Base-by-base conservation (phyloP, 2,888 invertebrate species). In the Notodonta ziczac region DNA sequence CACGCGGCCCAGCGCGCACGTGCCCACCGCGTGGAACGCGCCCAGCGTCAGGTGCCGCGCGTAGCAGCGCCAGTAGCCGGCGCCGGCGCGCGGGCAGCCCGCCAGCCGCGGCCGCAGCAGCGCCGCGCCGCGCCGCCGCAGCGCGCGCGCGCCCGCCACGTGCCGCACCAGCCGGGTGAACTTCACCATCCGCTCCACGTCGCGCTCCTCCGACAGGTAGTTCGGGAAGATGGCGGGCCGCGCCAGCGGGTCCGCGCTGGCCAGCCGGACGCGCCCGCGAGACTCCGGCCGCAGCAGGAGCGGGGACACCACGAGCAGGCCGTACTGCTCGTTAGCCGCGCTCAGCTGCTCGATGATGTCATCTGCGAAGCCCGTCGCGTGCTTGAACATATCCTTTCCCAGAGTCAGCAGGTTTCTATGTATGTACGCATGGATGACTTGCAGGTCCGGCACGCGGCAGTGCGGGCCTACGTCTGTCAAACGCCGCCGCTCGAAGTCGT, bases 31-130 rank as follows among this genome's bases (percentile, higher is more conserved):
- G 70, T 90, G 90, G 70, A 73, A 83, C 60, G 78, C 83, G 32
- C 85, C 67, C 56, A 72, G 74, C 61, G 89, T 87, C 85, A 89
- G 74, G 67, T 88, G 85, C 12, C 85, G 80, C 57, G 63, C 74
- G 74, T 87, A 89, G 67, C 90, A 90, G n/a, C 65, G 66, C 87
- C 87, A 88, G 76, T 89, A 90, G 4, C 40, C 67, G 4, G 32
- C 56, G 10, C 52, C 64, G 39, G 67, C 65, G 9, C 44, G 24
- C 4, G 84, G 82, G 61, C 90, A 90, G 0, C 70, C 84, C 6
- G 77, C 69, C 4, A 89, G 51, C 5, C 71, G 53, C 46, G 84
- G 55, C 6, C 61, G 70, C 5, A 85, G 54, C 0, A 89, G 60
- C 0, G 73, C 70, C 0, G 84, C 87, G 9, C 82, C 76, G 0